Percentiles rank a stretch among this genome's conserved stretches.
Evolutionary conservation across 2,888 invertebrate genomes (phyloP).

Genomic region (Acleris cristana): DNA sequence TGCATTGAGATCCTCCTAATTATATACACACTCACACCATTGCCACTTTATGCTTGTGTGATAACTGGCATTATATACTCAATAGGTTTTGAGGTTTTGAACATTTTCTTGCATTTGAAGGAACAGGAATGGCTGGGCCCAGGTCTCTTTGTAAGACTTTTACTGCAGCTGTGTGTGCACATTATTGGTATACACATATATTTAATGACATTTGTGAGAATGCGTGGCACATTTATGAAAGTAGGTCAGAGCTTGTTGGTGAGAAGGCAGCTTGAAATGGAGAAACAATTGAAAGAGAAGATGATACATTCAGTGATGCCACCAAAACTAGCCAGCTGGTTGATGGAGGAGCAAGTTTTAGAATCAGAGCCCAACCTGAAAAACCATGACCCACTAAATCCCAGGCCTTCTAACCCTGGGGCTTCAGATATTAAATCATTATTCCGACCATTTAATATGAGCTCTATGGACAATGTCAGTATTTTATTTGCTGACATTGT

Average conservation of each 20-base stretch:
- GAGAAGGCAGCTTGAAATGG: slow-evolving; percentile 94
- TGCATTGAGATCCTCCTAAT: slow-evolving; percentile 94
- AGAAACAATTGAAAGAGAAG: slow-evolving; percentile 97
- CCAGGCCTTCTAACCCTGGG: slow-evolving; percentile 81
- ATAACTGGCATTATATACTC: slow-evolving; percentile 92
- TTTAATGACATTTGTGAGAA: slow-evolving; percentile 95
- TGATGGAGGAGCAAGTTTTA: slow-evolving; percentile 89
- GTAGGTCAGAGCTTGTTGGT: slow-evolving; percentile 96
- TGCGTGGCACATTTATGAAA: slow-evolving; percentile 98
- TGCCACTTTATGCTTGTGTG: slow-evolving; percentile 94
- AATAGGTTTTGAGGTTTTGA: slow-evolving; percentile 91
- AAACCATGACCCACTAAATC: slow-evolving; percentile 66
- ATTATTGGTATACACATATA: slow-evolving; percentile 96
- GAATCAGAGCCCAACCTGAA: slow-evolving; percentile 84
- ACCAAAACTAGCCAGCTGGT: slow-evolving; percentile 93
- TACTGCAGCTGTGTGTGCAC: slow-evolving; percentile 95
- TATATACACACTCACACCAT: slow-evolving; percentile 96
- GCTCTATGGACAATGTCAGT: slow-evolving; percentile 97
- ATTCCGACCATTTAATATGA: slow-evolving; percentile 98
- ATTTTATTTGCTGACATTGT: slow-evolving; percentile 99
- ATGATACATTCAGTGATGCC: slow-evolving; percentile 99
- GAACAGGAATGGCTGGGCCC: slow-evolving; percentile 81
- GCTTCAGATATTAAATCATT: slow-evolving; percentile 90
- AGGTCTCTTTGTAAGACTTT: slow-evolving; percentile 87
- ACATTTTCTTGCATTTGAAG: slow-evolving; percentile 77